Evolutionary conservation across 2,113 vertebrate species (phyloP).

Genomic region (Actinemys pallida): DNA sequence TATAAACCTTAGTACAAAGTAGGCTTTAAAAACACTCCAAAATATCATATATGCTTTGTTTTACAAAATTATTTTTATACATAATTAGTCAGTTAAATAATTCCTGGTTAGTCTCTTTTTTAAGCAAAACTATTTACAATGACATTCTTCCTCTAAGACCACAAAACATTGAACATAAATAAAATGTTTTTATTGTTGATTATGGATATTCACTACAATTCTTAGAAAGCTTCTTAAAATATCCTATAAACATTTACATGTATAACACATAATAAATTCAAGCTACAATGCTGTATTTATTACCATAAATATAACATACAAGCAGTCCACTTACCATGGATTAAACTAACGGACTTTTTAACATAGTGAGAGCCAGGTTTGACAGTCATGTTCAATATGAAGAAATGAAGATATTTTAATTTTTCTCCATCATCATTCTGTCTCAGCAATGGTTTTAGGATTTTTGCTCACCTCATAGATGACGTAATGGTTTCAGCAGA

Average conservation of each 20-base stretch:
- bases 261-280: background rate
- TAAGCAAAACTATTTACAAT: background rate
- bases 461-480: constrained; percentile 46
- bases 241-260: background rate
- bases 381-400: constrained; percentile 29
- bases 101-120: background rate
- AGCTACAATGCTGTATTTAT: background rate
- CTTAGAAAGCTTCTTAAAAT: constrained; percentile 15
- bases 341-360: constrained; percentile 32
- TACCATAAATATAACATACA: constrained; percentile 1
- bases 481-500: constrained; percentile 40
- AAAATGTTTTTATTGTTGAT: background rate
- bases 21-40: background rate
- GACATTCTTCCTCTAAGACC: background rate
- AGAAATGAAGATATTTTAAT: constrained; percentile 26
- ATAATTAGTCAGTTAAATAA: background rate
- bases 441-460: constrained; percentile 43
- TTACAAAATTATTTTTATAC: background rate
- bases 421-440: constrained; percentile 28
- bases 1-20: background rate
- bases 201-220: background rate
- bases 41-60: background rate
- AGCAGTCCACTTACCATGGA: constrained; percentile 40
- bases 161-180: background rate
- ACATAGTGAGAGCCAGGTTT: constrained; percentile 7